phyloP scores from a whole-genome alignment of 2,888 invertebrate genomes.

The Seira musarum region DNA sequence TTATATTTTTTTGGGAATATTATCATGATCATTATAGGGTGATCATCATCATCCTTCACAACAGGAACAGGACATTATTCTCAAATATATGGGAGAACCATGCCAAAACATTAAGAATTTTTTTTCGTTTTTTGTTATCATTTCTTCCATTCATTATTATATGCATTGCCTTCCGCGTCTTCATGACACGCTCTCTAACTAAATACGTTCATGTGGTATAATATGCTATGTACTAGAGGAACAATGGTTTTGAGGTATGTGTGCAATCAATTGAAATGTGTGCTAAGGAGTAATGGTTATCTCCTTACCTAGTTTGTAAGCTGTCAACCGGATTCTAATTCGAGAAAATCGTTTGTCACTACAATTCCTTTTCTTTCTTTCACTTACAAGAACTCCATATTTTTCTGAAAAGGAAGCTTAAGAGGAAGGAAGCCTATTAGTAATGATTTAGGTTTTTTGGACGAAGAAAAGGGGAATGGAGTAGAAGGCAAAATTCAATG shows the following conservation, averaged over 20 bases:
- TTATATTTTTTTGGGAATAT: slow-evolving; percentile 35
- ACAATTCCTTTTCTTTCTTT: background rate
- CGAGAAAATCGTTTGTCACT: slow-evolving; percentile 47
- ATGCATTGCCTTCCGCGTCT: background rate
- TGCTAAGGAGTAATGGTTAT: slow-evolving; percentile 41
- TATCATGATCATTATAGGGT: slow-evolving; percentile 41
- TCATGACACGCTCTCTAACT: no score
- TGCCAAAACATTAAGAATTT: slow-evolving; percentile 14
- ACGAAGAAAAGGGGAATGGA: slow-evolving; percentile 10
- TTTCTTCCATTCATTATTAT: slow-evolving; percentile 12
- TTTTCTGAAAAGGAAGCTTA: slow-evolving; percentile 18
- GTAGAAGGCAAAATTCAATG: slow-evolving; percentile 44
- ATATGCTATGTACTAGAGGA: no score
- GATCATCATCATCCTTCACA: slow-evolving; percentile 35
- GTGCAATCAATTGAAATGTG: slow-evolving; percentile 17
- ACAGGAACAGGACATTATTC: slow-evolving; percentile 5
- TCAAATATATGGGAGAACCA: slow-evolving; percentile 7
- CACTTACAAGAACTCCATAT: background rate
- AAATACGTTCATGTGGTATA: no score
- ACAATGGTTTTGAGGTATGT: no score
- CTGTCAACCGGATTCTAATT: slow-evolving; percentile 50
- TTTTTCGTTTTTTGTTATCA: slow-evolving; percentile 7
- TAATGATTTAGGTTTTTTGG: slow-evolving; percentile 5
- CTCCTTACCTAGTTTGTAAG: slow-evolving; percentile 42
- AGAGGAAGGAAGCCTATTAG: slow-evolving; percentile 14